A percentile compares a stretch with the other conserved stretches of the same genome.
phyloP scores from a whole-genome alignment of 2,797 vertebrate species.

The Bradypus variegatus region DNA sequence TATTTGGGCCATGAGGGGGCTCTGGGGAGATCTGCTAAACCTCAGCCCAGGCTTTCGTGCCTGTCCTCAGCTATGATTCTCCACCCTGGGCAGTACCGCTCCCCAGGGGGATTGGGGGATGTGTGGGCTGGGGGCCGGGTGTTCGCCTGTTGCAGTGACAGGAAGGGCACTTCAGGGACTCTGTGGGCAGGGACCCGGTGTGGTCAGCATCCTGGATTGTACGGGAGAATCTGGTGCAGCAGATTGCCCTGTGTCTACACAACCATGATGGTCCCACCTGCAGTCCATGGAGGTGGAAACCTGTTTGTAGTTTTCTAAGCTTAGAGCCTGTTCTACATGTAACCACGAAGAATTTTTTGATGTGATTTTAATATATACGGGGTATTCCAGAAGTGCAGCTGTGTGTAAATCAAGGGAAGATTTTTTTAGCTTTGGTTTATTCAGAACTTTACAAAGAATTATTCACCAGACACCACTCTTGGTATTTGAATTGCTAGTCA shows the following conservation, averaged over 20 bases:
- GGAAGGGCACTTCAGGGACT: neutral
- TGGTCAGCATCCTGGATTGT: neutral
- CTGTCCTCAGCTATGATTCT: neutral
- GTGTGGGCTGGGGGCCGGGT: neutral
- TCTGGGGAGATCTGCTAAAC: neutral
- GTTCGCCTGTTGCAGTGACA: neutral
- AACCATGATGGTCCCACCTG: neutral
- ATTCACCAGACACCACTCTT: neutral
- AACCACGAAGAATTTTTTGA: neutral
- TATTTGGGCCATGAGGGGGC: neutral
- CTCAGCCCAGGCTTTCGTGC: neutral
- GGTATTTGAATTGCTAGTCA: neutral
- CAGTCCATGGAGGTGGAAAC: neutral
- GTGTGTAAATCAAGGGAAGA: neutral
- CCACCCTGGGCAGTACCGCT: neutral
- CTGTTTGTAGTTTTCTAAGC: neutral
- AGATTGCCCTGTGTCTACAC: neutral
- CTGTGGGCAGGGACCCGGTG: neutral
- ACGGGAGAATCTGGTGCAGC: neutral
- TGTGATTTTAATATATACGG: neutral
- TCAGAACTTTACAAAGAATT: neutral
- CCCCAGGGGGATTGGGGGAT: neutral
- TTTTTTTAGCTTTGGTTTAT: neutral
- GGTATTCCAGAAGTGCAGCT: neutral
- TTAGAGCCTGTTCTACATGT: neutral